A percentile compares a stretch with the other conserved stretches of the same genome.
Evolutionary conservation across 2,113 vertebrate species (phyloP).

Genomic region (Phalacrocorax aristotelis): DNA sequence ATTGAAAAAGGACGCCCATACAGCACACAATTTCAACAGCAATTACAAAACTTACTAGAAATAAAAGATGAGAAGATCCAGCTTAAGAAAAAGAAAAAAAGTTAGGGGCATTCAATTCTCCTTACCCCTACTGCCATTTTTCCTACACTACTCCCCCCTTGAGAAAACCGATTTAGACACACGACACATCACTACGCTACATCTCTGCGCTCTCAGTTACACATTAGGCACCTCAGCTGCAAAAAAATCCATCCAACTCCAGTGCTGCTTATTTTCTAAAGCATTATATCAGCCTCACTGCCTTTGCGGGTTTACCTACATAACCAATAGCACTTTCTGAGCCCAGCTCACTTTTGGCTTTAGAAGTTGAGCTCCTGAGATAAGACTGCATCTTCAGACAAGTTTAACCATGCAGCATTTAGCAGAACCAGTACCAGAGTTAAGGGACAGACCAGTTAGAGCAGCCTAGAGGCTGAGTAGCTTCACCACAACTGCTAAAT

Average conservation of each 20-base stretch:
- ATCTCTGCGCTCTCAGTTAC: background rate
- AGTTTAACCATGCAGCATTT: background rate
- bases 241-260: background rate
- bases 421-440: background rate
- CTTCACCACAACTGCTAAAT: background rate
- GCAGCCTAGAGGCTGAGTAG: background rate
- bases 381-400: background rate
- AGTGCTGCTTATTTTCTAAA: background rate
- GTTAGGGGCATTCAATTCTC: background rate
- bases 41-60: background rate
- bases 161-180: background rate
- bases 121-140: background rate
- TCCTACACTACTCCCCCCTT: background rate
- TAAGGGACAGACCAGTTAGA: background rate
- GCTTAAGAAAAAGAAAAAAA: background rate
- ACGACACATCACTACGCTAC: background rate
- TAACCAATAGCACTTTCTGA: background rate
- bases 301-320: background rate
- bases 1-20: background rate
- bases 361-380: background rate
- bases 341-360: background rate
- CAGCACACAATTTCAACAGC: background rate
- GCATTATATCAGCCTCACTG: background rate
- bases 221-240: background rate
- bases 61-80: background rate